Conservation (phyloP, 92 coral and sea anemone species). For the Phymanthus crucifer region DNA sequence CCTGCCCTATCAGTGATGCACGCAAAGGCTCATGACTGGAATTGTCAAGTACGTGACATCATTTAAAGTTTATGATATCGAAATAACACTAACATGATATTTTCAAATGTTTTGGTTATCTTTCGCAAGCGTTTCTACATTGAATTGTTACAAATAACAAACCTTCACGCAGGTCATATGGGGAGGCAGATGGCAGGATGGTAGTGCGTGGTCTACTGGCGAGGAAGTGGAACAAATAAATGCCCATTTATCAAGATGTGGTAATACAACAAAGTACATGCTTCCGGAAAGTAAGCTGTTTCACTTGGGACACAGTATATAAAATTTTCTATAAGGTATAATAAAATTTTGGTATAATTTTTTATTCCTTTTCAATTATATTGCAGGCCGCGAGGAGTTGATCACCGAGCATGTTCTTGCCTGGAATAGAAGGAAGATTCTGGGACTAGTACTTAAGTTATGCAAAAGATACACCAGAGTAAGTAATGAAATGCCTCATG, state of each 20-base stretch:
- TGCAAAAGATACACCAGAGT: conserved; percentile 41
- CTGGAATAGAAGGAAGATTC: conserved; percentile 52
- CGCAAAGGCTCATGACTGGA: conserved; percentile 70
- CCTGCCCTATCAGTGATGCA: conserved; percentile 69
- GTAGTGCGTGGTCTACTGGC: conserved; percentile 67
- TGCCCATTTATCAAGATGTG: conserved; percentile 52
- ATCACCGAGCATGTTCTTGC: conserved; percentile 55
- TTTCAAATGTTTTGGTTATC: too few relatives aligned
- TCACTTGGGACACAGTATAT: too few relatives aligned
- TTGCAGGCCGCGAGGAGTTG: conserved; percentile 54
- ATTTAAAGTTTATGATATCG: conserved; percentile 6
- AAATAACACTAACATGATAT: too few relatives aligned
- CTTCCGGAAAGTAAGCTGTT: background rate
- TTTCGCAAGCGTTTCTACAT: too few relatives aligned
- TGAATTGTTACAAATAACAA: too few relatives aligned
- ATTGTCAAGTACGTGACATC: conserved; percentile 65
- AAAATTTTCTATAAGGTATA: too few relatives aligned
- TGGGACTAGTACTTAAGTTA: conserved; percentile 30
- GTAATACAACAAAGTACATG: conserved; percentile 45
- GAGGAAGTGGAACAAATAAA: conserved; percentile 70
- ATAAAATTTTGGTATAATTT: too few relatives aligned
- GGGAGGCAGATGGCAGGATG: conserved; percentile 67
- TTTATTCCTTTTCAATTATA: too few relatives aligned
- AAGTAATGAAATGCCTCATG: too few relatives aligned
- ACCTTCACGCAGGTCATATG: conserved; percentile 57